These are phyloP conservation scores for Mormyrops boulengeri DNA, from an alignment of 2,797 vertebrate genomes.

Conservation along the genomic window DNA sequence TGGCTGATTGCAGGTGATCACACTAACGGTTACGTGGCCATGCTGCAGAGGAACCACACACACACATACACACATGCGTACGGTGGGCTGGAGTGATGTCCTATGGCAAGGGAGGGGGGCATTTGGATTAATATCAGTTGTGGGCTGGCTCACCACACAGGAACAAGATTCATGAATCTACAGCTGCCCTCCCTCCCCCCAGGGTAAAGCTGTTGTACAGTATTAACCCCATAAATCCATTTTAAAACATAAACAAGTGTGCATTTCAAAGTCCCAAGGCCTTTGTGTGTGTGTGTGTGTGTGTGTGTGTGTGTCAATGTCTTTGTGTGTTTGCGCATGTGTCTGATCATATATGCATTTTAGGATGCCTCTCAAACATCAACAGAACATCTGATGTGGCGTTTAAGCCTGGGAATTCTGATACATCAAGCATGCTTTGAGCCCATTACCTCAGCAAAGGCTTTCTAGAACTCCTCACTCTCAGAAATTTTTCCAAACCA, in stretches of 20 bases:
- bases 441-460: slow-evolving; percentile 10
- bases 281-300: neutral
- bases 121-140: neutral
- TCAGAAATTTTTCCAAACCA: neutral
- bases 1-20: neutral
- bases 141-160: neutral
- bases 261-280: neutral
- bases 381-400: neutral
- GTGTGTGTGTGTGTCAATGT: neutral
- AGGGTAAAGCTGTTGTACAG: neutral
- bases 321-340: neutral
- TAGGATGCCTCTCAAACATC: neutral
- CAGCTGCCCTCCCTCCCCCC: neutral
- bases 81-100: neutral
- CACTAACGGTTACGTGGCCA: neutral
- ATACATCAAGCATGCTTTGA: slow-evolving; percentile 8
- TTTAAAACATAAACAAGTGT: neutral
- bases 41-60: neutral
- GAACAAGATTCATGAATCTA: neutral
- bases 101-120: neutral
- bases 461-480: neutral
- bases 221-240: slow-evolving; percentile 20
- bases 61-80: neutral
- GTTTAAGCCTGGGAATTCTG: neutral
- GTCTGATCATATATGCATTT: neutral